A percentile compares a stretch with the other conserved stretches of the same genome.
phyloP scores from a whole-genome alignment of 2,113 vertebrate species.

The Psammodynastes pulverulentus region DNA sequence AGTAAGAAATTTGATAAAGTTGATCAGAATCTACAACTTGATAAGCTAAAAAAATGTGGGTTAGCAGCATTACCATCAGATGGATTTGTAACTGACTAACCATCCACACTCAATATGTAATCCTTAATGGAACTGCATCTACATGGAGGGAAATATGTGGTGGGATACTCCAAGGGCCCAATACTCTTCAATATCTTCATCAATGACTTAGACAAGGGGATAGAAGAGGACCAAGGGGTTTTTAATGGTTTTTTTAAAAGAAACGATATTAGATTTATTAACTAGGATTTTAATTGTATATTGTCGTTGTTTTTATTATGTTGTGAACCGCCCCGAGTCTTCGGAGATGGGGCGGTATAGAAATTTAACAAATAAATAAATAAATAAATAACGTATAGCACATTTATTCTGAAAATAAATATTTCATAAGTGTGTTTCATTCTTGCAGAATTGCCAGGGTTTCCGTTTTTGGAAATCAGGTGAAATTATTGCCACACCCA shows the following conservation, averaged over 20 bases:
- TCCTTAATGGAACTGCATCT: background rate
- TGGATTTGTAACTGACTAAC: background rate
- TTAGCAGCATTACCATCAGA: background rate
- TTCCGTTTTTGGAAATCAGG: slow-evolving; percentile 41
- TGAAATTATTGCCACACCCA: slow-evolving; percentile 34
- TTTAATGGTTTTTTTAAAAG: no score
- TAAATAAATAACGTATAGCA: background rate
- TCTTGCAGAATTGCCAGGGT: slow-evolving; percentile 48
- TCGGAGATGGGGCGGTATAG: no score
- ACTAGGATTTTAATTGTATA: no score
- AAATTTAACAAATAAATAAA: no score
- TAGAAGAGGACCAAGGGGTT: no score
- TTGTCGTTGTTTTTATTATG: no score
- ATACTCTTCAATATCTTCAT: no score
- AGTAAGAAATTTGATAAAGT: background rate
- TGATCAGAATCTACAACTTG: background rate
- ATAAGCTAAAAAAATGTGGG: background rate
- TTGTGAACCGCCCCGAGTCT: no score
- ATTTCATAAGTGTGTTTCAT: slow-evolving; percentile 10
- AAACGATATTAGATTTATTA: no score
- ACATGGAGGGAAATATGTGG: no score
- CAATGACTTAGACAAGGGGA: no score
- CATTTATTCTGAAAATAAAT: background rate
- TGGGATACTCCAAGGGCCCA: no score
- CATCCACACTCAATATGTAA: background rate